phyloP scores from a whole-genome alignment of 2,888 invertebrate genomes.

The Netelia fuscicornis region DNA sequence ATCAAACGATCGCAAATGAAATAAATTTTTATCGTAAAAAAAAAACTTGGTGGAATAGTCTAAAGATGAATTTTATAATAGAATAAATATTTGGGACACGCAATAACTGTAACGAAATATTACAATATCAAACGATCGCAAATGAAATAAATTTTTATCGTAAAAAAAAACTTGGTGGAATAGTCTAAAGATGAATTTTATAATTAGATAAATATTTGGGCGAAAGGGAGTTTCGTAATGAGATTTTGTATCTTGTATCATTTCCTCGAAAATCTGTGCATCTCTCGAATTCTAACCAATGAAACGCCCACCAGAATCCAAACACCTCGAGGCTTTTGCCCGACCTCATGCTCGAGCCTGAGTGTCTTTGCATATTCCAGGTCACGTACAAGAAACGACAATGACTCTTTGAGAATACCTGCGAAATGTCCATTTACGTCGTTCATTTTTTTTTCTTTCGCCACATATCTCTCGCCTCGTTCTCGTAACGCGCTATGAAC shows the following conservation, averaged over 20 bases:
- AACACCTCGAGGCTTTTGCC: slow-evolving; percentile 46
- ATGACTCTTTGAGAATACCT: slow-evolving; percentile 59
- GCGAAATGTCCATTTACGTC: slow-evolving; percentile 48
- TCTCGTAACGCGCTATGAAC: background rate
- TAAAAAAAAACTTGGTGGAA: background rate
- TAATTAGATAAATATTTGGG: background rate
- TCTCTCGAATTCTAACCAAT: slow-evolving; percentile 22
- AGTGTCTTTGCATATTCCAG: slow-evolving; percentile 64
- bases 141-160: too few relatives aligned
- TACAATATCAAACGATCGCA: too few relatives aligned
- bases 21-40: too few relatives aligned
- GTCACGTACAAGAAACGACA: slow-evolving; percentile 64
- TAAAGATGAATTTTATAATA: background rate
- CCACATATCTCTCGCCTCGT: slow-evolving; percentile 4
- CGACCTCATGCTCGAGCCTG: slow-evolving; percentile 48
- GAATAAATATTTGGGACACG: background rate
- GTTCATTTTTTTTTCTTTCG: slow-evolving; percentile 18
- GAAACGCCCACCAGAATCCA: slow-evolving; percentile 13
- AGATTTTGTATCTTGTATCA: slow-evolving; percentile 8
- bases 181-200: background rate
- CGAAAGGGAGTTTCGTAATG: background rate
- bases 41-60: background rate
- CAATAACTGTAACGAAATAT: too few relatives aligned
- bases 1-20: too few relatives aligned
- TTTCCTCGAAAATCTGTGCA: slow-evolving; percentile 40